phyloP scores from a whole-genome alignment of 1,140 invertebrate species.

The Latrodectus geometricus region DNA sequence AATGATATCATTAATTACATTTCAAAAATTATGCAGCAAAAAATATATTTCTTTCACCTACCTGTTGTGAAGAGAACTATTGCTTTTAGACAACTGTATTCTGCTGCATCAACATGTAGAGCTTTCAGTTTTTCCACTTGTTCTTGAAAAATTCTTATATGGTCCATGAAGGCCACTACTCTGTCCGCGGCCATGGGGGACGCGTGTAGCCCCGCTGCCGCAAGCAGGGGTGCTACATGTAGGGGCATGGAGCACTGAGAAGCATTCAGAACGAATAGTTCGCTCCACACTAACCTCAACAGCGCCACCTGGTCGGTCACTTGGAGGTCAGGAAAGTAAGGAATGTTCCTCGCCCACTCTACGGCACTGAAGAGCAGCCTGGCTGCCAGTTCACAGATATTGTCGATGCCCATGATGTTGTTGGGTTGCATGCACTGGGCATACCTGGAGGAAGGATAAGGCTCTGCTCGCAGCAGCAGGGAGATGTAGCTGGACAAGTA shows the following conservation, averaged over 20 bases:
- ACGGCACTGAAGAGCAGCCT: constrained; percentile 95
- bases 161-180: constrained; percentile 98
- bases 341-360: constrained; percentile 97
- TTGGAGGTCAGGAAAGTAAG: constrained; percentile 96
- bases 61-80: constrained; percentile 99
- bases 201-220: constrained; percentile 88
- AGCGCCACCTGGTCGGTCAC: constrained; percentile 88
- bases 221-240: constrained; percentile 92
- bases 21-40: no score
- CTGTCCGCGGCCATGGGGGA: constrained; percentile 95
- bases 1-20: no score
- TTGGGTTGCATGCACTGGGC: constrained; percentile 94
- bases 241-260: constrained; percentile 98
- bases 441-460: constrained; percentile 93
- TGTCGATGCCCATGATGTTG: constrained; percentile 93
- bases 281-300: constrained; percentile 94
- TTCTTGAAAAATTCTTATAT: constrained; percentile 97
- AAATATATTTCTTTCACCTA: constrained; percentile 73
- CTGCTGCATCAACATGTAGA: constrained; percentile 96
- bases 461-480: constrained; percentile 92
- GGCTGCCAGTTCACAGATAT: constrained; percentile 97
- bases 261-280: constrained; percentile 97
- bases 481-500: constrained; percentile 97
- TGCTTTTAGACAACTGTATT: constrained; percentile 98
- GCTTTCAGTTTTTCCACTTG: constrained; percentile 98